Evolutionary conservation across 2,888 invertebrate genomes (phyloP), one percentile per base, ranked within the genome.

Genomic region (Coleophora deauratella): DNA sequence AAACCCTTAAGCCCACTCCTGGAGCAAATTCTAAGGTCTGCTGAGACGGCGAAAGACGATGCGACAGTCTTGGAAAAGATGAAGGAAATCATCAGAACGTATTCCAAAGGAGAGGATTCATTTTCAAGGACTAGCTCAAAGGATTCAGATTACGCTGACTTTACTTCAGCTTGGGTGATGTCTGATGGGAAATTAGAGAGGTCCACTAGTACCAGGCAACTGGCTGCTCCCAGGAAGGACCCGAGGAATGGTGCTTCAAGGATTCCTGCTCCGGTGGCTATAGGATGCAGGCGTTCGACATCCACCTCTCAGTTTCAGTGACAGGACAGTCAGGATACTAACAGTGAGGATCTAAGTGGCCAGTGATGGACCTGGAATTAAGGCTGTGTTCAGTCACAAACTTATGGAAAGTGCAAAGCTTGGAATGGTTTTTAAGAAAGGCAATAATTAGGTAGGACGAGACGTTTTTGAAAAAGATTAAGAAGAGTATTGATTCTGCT

Each of bases 161-260:
- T 91, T 63, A 91, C 91, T 7, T 88, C 90, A 21, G 90, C 91
- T 9, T 91, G 91, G 91, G 90, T 91, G 27, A 90, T 91, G 75
- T 90, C 90, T 50, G 91, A 91, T 65, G 91, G 91, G 0, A 90
- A 89, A 49, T 67, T 91, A 37, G 89, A 89, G 50, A 72, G 89
- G 39, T 88, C 88, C 11, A 87, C 86, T 33, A 89, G 88, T 45
- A 89, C 85, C 4, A 68, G 84, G 45, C 85, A 86, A 52, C 49
- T 86, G 49, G 79, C 84, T 28, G 76, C 82, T 15, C 85, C 85
- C 1, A 73, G 85, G 49, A 84, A 84, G 57, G 85, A 82, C 45
- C 76, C 72, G 35, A 69, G 79, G 55, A 76, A 70, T 44, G 82
- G 82, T 0, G 52, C 75, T 2, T 84, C 84, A 0, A 67, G 81